Conservation (phyloP, 1,140 invertebrate species). For the Drosophila prosaltans region DNA sequence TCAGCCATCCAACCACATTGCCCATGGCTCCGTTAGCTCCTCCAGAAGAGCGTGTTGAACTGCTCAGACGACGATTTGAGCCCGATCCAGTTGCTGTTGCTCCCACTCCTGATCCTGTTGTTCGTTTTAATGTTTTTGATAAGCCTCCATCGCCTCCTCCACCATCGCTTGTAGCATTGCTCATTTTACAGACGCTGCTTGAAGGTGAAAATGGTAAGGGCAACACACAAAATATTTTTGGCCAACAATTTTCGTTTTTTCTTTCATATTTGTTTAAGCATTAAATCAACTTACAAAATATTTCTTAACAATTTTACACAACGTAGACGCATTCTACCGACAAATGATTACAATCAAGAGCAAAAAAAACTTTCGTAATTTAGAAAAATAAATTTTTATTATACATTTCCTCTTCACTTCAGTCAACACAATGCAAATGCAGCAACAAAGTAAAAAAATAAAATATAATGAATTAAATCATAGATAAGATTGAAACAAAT, state of each 20-base stretch:
- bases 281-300: constrained; percentile 52
- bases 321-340: constrained; percentile 46
- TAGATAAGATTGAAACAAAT: constrained; percentile 36
- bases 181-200: constrained; percentile 72
- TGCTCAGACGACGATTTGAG: constrained; percentile 87
- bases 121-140: not conserved
- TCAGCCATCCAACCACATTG: constrained; percentile 90
- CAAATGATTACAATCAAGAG: constrained; percentile 32
- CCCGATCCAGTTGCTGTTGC: constrained; percentile 86
- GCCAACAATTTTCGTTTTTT: constrained; percentile 15
- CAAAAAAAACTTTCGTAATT: constrained; percentile 39
- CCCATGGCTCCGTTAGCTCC: constrained; percentile 86
- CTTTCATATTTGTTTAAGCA: not conserved
- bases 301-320: constrained; percentile 37
- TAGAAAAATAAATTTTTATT: constrained; percentile 36
- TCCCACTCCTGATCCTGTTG: constrained; percentile 17
- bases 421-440: constrained; percentile 41
- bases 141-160: constrained; percentile 37
- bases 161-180: constrained; percentile 55
- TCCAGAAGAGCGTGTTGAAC: constrained; percentile 83
- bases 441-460: constrained; percentile 14
- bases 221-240: constrained; percentile 49
- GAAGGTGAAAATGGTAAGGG: constrained; percentile 37
- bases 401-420: constrained; percentile 18
- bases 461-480: constrained; percentile 39